These are phyloP conservation scores for Helicolenus hilgendorfi DNA, from an alignment of 2,797 vertebrate genomes.

Conservation along the genomic window DNA sequence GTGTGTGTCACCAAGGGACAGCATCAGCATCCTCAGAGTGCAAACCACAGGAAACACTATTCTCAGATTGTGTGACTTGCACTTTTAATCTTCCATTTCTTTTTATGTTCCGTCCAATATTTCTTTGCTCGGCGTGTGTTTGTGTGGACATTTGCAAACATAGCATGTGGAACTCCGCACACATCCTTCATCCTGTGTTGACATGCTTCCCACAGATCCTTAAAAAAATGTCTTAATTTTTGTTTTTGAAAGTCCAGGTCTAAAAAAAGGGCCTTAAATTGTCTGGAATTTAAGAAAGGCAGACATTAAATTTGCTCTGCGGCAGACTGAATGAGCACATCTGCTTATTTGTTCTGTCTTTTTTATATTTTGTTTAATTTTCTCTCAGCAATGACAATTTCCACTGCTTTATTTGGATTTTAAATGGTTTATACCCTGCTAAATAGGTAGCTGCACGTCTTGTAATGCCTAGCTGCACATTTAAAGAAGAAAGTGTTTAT, in stretches of 20 bases:
- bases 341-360: conserved; percentile 39
- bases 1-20: neutral
- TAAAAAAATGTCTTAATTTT: conserved; percentile 40
- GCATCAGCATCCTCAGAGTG: neutral
- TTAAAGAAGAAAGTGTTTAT: neutral
- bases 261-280: conserved; percentile 58
- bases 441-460: neutral
- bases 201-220: conserved; percentile 27
- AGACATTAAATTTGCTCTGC: conserved; percentile 53
- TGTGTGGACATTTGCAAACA: conserved; percentile 4
- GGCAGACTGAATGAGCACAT: conserved; percentile 39
- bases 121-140: neutral
- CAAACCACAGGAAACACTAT: conserved; percentile 1
- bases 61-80: neutral
- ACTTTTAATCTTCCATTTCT: neutral
- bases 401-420: conserved; percentile 38
- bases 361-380: conserved; percentile 52
- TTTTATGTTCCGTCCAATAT: neutral
- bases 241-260: conserved; percentile 42
- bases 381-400: conserved; percentile 25
- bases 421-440: neutral
- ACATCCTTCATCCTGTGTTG: neutral
- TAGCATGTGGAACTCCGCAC: neutral
- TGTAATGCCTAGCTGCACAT: neutral
- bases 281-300: conserved; percentile 53